Evolutionary conservation across 92 coral and sea anemone genomes (phyloP).

Genomic region (Umimayanthus chanpuru): DNA sequence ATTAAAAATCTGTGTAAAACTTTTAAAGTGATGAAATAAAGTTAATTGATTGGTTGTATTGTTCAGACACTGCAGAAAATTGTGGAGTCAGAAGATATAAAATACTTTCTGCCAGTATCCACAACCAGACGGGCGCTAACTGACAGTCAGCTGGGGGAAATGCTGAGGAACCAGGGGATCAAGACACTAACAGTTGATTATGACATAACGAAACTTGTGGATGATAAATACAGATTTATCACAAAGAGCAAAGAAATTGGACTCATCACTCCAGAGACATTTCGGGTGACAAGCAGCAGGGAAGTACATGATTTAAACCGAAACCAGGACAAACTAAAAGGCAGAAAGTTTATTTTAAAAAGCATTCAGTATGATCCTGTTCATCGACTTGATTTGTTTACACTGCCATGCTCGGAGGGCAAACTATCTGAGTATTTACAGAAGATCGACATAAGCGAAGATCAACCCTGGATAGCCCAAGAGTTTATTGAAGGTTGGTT

Average conservation of each 20-base stretch:
- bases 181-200: neutral
- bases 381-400: conserved; percentile 5
- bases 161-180: neutral
- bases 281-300: neutral
- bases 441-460: neutral
- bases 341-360: neutral
- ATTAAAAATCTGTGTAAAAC: no score
- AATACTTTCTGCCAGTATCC: conserved; percentile 3
- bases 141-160: neutral
- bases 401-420: neutral
- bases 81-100: neutral
- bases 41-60: neutral
- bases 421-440: neutral
- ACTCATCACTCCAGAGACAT: neutral
- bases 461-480: neutral
- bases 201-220: neutral
- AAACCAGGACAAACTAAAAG: neutral
- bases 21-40: no score
- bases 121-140: neutral
- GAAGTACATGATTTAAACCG: neutral
- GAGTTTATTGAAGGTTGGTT: neutral
- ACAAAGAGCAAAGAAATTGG: neutral
- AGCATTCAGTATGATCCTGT: neutral
- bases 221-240: conserved; percentile 4
- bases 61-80: neutral